These are phyloP conservation scores for Macaria notata DNA, from an alignment of 2,888 invertebrate species.

Conservation along the genomic window DNA sequence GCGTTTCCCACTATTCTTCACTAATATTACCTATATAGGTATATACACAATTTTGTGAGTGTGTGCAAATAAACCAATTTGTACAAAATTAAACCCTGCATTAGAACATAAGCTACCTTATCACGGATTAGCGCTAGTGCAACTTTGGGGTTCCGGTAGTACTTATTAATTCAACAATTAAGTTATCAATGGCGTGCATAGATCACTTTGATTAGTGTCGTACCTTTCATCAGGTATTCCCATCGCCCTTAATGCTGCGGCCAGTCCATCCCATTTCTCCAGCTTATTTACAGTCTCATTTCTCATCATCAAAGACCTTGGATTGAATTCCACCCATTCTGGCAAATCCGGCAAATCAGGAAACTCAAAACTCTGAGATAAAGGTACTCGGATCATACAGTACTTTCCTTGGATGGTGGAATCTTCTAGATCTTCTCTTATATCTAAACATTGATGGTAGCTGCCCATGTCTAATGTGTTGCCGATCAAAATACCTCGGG, in stretches of 20 bases:
- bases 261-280: conserved; percentile 13
- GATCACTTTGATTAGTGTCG: background rate
- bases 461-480: conserved; percentile 46
- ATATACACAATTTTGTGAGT: too few relatives aligned
- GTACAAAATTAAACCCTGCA: too few relatives aligned
- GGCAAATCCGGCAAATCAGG: conserved; percentile 13
- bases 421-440: conserved; percentile 33
- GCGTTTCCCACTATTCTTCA: too few relatives aligned
- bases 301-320: conserved; percentile 12
- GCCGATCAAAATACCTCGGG: conserved; percentile 42
- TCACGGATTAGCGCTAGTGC: too few relatives aligned
- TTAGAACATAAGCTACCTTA: too few relatives aligned
- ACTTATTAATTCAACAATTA: too few relatives aligned
- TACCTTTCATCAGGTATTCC: conserved; percentile 25
- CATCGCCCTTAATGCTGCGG: conserved; percentile 18
- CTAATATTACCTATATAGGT: too few relatives aligned
- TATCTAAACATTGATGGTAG: conserved; percentile 49
- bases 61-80: too few relatives aligned
- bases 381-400: conserved; percentile 46
- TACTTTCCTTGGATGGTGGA: conserved; percentile 51
- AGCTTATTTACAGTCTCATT: conserved; percentile 16
- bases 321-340: conserved; percentile 20
- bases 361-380: conserved; percentile 35
- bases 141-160: too few relatives aligned
- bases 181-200: too few relatives aligned